These are phyloP conservation scores for Scolopax mira DNA, from an alignment of 2,113 vertebrate genomes.

Conservation along the genomic window DNA sequence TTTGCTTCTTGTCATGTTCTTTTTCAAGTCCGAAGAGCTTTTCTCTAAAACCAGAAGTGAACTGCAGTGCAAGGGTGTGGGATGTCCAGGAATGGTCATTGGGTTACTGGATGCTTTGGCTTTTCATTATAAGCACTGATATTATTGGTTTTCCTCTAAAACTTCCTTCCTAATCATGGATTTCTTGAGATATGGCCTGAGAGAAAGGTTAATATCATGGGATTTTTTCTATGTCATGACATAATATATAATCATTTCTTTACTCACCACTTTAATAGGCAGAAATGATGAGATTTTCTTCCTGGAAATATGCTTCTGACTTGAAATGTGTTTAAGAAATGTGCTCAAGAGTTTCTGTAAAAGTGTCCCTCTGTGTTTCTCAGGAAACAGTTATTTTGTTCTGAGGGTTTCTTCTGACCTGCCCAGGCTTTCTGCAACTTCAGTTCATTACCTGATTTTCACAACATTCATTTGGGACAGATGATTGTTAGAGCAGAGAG, in stretches of 20 bases:
- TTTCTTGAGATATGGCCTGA: conserved; percentile 73
- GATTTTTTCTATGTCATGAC: background rate
- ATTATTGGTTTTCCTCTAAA: conserved; percentile 76
- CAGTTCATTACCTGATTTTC: background rate
- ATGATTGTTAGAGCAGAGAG: background rate
- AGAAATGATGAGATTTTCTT: background rate
- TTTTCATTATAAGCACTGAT: conserved; percentile 65
- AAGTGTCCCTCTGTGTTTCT: accelerated
- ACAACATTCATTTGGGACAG: background rate
- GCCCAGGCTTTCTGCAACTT: background rate
- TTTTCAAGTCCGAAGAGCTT: conserved; percentile 73
- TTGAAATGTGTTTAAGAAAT: background rate
- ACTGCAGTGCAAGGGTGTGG: conserved; percentile 67
- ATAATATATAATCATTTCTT: background rate
- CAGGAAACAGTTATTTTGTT: background rate
- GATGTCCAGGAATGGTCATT: conserved; percentile 76
- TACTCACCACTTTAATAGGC: background rate
- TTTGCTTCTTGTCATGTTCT: conserved; percentile 27
- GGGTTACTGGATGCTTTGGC: conserved; percentile 72
- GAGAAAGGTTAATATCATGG: background rate
- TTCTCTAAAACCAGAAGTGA: conserved; percentile 74
- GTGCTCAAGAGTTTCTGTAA: background rate
- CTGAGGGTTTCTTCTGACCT: background rate
- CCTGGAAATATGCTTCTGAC: background rate
- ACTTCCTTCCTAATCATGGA: conserved; percentile 73